Evolutionary conservation across 1,140 invertebrate species (phyloP).

Genomic region (Drosophila seguyi): DNA sequence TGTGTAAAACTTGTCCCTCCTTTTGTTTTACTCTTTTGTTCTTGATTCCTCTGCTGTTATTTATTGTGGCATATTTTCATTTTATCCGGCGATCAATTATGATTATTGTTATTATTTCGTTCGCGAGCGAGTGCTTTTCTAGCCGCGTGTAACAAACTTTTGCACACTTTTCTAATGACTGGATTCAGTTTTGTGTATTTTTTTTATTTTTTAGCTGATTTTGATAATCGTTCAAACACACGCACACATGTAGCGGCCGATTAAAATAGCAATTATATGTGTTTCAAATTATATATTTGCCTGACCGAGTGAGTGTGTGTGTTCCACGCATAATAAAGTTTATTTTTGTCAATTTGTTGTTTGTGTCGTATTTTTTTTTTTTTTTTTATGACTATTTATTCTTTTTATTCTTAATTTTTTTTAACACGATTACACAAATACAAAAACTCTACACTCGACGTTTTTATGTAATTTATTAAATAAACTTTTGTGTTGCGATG

Average conservation of each 20-base stretch:
- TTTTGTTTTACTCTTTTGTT: slow-evolving; percentile 56
- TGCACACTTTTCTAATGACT: slow-evolving; percentile 65
- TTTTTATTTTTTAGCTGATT: slow-evolving; percentile 16
- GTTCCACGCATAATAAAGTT: slow-evolving; percentile 77
- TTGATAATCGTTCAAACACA: slow-evolving; percentile 42
- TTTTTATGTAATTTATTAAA: slow-evolving; percentile 48
- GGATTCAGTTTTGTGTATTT: slow-evolving; percentile 29
- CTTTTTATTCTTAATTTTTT: slow-evolving; percentile 24
- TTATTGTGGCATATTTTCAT: slow-evolving; percentile 17
- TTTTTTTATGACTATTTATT: slow-evolving; percentile 22
- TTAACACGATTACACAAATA: slow-evolving; percentile 39
- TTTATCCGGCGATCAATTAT: slow-evolving; percentile 22
- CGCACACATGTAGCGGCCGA: slow-evolving; percentile 21
- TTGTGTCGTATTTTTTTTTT: slow-evolving; percentile 42
- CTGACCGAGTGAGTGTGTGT: slow-evolving; percentile 40
- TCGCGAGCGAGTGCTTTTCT: slow-evolving; percentile 38
- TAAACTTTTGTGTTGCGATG: slow-evolving; percentile 22
- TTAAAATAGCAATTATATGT: slow-evolving; percentile 57
- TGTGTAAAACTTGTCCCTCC: slow-evolving; percentile 68
- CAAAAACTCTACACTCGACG: slow-evolving; percentile 40
- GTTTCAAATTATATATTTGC: slow-evolving; percentile 36
- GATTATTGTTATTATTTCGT: slow-evolving; percentile 36
- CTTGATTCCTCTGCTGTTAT: slow-evolving; percentile 29
- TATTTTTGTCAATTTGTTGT: slow-evolving; percentile 74
- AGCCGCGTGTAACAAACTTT: slow-evolving; percentile 76